These are phyloP conservation scores for Heliangelus exortis DNA, from an alignment of 2,797 vertebrate genomes.

Conservation along the genomic window DNA sequence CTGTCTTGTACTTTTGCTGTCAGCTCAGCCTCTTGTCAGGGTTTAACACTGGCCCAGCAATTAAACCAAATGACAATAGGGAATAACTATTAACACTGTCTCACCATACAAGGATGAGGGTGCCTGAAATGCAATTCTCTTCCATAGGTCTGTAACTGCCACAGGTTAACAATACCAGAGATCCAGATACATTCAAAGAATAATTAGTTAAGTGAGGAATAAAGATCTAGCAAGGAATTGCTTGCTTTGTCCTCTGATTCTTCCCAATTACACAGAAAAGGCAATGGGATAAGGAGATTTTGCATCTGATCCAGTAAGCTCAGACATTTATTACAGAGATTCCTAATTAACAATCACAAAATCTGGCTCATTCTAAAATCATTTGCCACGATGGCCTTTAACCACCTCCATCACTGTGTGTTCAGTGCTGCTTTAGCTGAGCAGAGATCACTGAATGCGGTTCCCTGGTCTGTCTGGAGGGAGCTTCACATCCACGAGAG, in stretches of 20 bases:
- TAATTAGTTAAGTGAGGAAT: background rate
- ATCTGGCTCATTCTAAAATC: background rate
- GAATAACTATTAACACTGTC: background rate
- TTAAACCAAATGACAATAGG: background rate
- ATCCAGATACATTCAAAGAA: background rate
- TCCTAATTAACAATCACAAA: background rate
- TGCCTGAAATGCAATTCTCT: background rate
- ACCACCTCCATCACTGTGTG: rapidly evolving
- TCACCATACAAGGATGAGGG: background rate
- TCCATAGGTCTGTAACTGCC: background rate
- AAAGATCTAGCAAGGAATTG: background rate
- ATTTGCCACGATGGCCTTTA: background rate
- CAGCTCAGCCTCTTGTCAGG: too few species aligned
- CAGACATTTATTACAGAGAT: background rate
- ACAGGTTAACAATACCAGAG: background rate
- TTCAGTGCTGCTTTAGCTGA: background rate
- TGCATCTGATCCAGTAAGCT: background rate
- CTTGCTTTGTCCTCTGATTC: background rate
- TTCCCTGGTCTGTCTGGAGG: rapidly evolving
- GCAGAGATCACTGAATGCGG: rapidly evolving
- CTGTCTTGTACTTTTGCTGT: too few species aligned
- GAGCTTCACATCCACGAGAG: background rate
- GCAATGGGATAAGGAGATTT: background rate
- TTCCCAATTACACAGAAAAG: rapidly evolving
- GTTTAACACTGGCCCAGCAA: too few species aligned